Evolutionary conservation across 2,888 invertebrate species (phyloP).

Genomic region (Oasisia sp.): DNA sequence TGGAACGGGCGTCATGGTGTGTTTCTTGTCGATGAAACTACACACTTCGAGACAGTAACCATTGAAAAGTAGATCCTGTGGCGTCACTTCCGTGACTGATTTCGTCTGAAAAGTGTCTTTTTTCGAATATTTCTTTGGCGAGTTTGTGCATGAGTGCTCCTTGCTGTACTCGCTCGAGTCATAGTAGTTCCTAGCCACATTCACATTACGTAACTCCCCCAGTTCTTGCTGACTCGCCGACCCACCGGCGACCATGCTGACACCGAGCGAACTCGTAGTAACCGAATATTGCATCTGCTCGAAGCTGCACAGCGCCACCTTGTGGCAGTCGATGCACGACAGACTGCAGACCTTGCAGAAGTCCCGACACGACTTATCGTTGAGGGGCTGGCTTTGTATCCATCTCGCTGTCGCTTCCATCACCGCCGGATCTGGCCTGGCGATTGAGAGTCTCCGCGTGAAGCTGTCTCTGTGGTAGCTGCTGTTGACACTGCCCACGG

Average conservation of each 20-base stretch:
- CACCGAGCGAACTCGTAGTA: neutral
- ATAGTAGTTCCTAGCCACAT: neutral
- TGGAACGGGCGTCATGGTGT: neutral
- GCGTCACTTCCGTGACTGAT: neutral
- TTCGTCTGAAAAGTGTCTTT: neutral
- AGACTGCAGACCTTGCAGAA: neutral
- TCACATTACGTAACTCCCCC: neutral
- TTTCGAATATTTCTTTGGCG: neutral
- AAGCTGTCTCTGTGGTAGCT: neutral
- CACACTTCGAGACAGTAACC: neutral
- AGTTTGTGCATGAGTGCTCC: neutral
- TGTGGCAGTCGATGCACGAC: neutral
- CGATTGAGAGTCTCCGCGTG: neutral
- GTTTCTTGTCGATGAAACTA: neutral
- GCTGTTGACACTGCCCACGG: neutral
- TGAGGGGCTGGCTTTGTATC: neutral
- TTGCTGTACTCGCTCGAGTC: neutral
- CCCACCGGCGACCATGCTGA: neutral
- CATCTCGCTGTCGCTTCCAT: neutral
- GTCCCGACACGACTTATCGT: neutral
- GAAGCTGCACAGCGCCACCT: neutral
- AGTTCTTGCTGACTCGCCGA: neutral
- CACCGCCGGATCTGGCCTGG: neutral
- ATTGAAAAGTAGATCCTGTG: neutral
- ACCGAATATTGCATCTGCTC: neutral